Conservation (phyloP, 1,140 invertebrate species). For the Drosophila micromelanica region DNA sequence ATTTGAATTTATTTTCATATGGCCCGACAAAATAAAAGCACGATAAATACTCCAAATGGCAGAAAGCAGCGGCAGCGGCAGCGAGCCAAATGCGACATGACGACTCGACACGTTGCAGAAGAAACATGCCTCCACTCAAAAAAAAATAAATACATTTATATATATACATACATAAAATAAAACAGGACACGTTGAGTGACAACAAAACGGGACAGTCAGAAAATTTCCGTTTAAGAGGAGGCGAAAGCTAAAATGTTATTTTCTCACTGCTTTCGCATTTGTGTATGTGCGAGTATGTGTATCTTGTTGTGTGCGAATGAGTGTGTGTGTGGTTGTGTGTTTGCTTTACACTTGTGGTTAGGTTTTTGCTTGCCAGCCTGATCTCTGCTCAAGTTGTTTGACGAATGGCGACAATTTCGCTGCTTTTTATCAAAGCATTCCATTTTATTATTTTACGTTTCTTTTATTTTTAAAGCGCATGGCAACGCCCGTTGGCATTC, state of each 20-base stretch:
- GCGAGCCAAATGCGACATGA: conserved; percentile 32
- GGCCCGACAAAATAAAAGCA: conserved; percentile 79
- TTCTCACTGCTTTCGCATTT: conserved; percentile 63
- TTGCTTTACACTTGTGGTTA: conserved; percentile 69
- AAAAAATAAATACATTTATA: not conserved
- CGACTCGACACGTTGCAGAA: conserved; percentile 53
- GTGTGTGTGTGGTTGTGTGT: conserved; percentile 42
- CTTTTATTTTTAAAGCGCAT: conserved; percentile 3
- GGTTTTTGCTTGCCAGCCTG: conserved; percentile 54
- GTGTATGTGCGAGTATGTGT: not conserved
- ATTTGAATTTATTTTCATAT: conserved; percentile 83
- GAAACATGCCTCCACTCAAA: conserved; percentile 3
- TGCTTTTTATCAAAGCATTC: conserved; percentile 13
- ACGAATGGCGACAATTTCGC: conserved; percentile 41
- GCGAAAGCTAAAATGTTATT: conserved; percentile 74
- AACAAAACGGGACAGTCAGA: conserved; percentile 43
- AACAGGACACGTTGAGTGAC: conserved; percentile 54
- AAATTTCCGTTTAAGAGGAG: conserved; percentile 10
- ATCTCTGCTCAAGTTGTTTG: conserved; percentile 47
- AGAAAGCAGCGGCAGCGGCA: conserved; percentile 30
- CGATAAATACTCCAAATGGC: conserved; percentile 72
- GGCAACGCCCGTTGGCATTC: conserved; percentile 5
- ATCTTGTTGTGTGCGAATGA: conserved; percentile 6
- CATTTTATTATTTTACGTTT: conserved; percentile 21
- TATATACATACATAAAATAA: not conserved